Base-by-base conservation (phyloP, 2,888 invertebrate species). In the Eubasilissa splendida region DNA sequence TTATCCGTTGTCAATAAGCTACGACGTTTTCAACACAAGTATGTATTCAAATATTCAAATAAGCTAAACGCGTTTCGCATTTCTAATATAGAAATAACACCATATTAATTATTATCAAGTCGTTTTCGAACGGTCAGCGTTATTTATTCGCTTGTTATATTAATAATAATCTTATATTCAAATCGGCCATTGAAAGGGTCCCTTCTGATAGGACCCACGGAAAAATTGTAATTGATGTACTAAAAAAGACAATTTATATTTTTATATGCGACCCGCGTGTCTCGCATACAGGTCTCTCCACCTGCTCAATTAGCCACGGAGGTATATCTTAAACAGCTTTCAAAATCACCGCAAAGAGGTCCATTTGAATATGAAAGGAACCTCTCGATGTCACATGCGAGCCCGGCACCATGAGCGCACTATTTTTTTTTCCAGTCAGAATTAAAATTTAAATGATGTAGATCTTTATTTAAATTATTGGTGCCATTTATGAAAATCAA, bases 261-360 rank as follows among this genome's bases (percentile, higher is more conserved):
- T 79, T 75, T 79, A 75, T 76, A 79, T 76, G 71, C 79, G 79
- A 75, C 68, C 79, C 75, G 75, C 74, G 79, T 58, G 79, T 66
- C 79, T 63, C 54, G 76, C 63, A 76, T 65, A 65, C 53, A 22
- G 31, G 42, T 11, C n/a, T 8, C 63, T 50, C 65, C 82, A 80
- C 82, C 80, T 82, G 82, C 79, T 53, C 82, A 82, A 82, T 82
- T 82, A 82, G 77, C 76, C 54, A 80, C 80, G 76, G 78, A 54
- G 73, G 75, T 58, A 66, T 54, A 59, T 76, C 80, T 76, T 70
- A 63, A 74, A 66, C 65, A 56, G 79, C 79, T 75, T 79, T 76
- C 78, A 82, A 73, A 82, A 79, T 79, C 82, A 77, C 82, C 82
- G 82, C 79, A 59, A 76, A 68, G 79, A 78, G 78, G 52, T 58